Conservation (phyloP, 2,113 vertebrate genomes). For the Lampris incognitus region DNA sequence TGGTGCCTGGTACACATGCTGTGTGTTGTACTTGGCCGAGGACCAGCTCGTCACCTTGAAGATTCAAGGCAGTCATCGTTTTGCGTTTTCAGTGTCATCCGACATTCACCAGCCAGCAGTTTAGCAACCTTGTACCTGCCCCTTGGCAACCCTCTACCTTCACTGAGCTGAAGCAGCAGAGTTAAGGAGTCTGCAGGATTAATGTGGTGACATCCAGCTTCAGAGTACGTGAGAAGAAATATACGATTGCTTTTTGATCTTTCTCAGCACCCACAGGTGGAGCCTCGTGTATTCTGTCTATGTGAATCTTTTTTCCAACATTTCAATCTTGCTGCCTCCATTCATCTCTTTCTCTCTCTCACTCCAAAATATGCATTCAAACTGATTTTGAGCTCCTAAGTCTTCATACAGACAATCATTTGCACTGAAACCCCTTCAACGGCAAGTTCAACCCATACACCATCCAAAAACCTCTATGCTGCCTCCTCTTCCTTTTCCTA, state of each 20-base stretch:
- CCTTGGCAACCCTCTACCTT: background rate
- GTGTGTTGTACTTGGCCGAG: conserved; percentile 37
- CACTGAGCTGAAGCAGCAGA: conserved; percentile 36
- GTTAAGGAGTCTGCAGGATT: conserved; percentile 13
- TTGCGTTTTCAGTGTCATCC: conserved; percentile 37
- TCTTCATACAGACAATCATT: conserved; percentile 16
- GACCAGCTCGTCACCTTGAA: conserved; percentile 14
- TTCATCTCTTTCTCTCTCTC: conserved; percentile 2
- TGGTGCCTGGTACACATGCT: background rate
- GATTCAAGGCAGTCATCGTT: conserved; percentile 36
- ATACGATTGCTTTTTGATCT: conserved; percentile 45
- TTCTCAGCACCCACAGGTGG: background rate
- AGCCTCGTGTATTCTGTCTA: background rate
- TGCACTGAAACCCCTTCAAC: conserved; percentile 22
- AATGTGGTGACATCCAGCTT: conserved; percentile 32
- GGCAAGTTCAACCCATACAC: background rate
- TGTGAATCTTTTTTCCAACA: too few relatives aligned
- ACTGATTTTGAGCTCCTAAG: conserved; percentile 44
- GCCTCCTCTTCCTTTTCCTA: background rate
- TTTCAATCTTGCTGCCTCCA: background rate
- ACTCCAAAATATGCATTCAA: conserved; percentile 44
- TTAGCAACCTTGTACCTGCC: conserved; percentile 14
- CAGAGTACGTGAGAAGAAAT: conserved; percentile 36
- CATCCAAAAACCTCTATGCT: conserved; percentile 11
- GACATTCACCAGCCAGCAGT: conserved; percentile 49